phyloP scores from a whole-genome alignment of 35 echinoderm and acorn worm species.

The Ophioderma brevispina region DNA sequence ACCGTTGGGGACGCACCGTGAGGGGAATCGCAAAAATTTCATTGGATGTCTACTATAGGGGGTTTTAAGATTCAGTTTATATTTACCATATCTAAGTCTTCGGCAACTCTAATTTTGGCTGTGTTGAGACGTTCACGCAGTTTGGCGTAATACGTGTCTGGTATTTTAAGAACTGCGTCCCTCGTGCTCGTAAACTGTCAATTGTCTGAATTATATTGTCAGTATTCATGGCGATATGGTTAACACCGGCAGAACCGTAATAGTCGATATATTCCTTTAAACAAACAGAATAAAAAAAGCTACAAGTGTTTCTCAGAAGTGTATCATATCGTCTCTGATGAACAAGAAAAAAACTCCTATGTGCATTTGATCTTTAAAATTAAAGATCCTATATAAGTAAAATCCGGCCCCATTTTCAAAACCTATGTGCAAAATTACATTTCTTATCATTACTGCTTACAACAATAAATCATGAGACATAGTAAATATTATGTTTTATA shows the following conservation, averaged over 20 bases:
- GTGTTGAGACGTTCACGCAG: slow-evolving; percentile 67
- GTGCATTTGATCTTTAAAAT: no score
- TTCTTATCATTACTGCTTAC: no score
- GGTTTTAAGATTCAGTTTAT: no score
- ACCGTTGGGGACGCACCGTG: no score
- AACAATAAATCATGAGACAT: no score
- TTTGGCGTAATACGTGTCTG: slow-evolving; percentile 86
- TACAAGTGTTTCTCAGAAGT: background rate
- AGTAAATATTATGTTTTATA: no score
- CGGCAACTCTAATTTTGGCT: slow-evolving; percentile 67
- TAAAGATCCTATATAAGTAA: no score
- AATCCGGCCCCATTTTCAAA: no score
- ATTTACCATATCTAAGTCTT: slow-evolving; percentile 79
- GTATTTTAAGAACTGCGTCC: slow-evolving; percentile 82
- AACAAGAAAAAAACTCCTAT: no score
- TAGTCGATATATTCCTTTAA: slow-evolving; percentile 92
- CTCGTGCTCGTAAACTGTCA: slow-evolving; percentile 61
- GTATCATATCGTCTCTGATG: background rate
- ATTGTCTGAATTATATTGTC: slow-evolving; percentile 71
- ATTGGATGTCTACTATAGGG: no score
- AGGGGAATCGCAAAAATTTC: no score
- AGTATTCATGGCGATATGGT: slow-evolving; percentile 94
- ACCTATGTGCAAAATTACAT: no score
- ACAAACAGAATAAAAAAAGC: background rate
- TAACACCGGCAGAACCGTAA: slow-evolving; percentile 90